A percentile compares a stretch with the other conserved stretches of the same genome.
These are phyloP conservation scores for Tokudaia tokunoshimensis DNA, from an alignment of 2,797 vertebrate species.

Conservation along the genomic window DNA sequence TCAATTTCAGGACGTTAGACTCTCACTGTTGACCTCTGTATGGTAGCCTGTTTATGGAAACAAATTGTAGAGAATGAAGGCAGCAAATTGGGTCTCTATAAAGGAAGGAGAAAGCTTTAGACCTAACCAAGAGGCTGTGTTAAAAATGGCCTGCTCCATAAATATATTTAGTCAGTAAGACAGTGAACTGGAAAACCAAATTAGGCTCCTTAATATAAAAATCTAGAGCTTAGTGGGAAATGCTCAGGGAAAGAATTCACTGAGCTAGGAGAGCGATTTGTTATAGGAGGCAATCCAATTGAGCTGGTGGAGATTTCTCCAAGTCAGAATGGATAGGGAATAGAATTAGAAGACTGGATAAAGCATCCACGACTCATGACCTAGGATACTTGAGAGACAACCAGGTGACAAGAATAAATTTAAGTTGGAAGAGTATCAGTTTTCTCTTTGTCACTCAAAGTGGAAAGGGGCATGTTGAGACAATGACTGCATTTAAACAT, in stretches of 20 bases:
- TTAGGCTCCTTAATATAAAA: conserved; percentile 77
- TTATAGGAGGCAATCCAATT: conserved; percentile 15
- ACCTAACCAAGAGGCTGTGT: conserved; percentile 39
- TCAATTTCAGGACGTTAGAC: conserved; percentile 53
- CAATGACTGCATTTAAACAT: not conserved
- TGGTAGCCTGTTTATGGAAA: conserved; percentile 68
- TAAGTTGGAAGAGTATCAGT: not conserved
- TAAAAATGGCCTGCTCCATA: conserved; percentile 57
- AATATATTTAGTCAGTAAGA: conserved; percentile 73
- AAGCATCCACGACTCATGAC: conserved; percentile 27
- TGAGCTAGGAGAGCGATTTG: conserved; percentile 10
- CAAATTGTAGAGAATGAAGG: conserved; percentile 59
- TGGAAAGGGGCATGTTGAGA: not conserved
- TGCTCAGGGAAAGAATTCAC: conserved; percentile 60
- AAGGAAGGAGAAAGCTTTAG: conserved; percentile 13
- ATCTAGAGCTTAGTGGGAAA: conserved; percentile 43
- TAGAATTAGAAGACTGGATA: not conserved
- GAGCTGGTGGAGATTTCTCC: not conserved
- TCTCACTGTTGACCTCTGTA: conserved; percentile 63
- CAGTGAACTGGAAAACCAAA: conserved; percentile 75
- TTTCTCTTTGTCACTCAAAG: conserved; percentile 44
- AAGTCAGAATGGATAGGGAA: conserved; percentile 18
- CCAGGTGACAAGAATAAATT: conserved; percentile 13
- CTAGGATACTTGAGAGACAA: conserved; percentile 24
- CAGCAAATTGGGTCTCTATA: conserved; percentile 30